phyloP scores from a whole-genome alignment of 2,888 invertebrate species.

The Monopis laevigella region DNA sequence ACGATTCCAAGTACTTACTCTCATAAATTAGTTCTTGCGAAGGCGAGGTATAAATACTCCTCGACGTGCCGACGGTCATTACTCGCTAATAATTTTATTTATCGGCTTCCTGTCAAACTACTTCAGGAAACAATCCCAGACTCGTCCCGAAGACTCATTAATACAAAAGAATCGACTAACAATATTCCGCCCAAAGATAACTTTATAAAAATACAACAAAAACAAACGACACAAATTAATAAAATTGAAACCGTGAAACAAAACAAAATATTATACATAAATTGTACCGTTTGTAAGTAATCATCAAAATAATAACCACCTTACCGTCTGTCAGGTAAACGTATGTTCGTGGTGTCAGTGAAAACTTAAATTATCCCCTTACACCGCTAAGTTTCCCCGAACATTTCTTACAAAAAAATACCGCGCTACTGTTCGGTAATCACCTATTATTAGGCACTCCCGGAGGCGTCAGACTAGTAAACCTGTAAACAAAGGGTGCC shows the following conservation, averaged over 20 bases:
- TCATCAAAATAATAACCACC: constrained; percentile 46
- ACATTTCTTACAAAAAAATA: constrained; percentile 41
- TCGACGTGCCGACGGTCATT: constrained; percentile 51
- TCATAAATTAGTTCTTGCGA: constrained; percentile 65
- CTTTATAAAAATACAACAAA: constrained; percentile 20
- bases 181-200: no score
- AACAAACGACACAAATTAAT: background rate
- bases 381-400: constrained; percentile 31
- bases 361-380: constrained; percentile 51
- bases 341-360: constrained; percentile 30
- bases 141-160: no score
- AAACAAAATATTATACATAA: constrained; percentile 13
- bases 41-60: constrained; percentile 61
- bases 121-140: constrained; percentile 23
- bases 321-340: constrained; percentile 34
- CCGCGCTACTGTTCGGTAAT: constrained; percentile 37
- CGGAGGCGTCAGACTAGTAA: constrained; percentile 45
- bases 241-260: no score
- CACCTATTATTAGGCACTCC: constrained; percentile 50
- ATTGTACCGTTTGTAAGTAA: constrained; percentile 16
- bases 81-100: constrained; percentile 59
- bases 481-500: constrained; percentile 50
- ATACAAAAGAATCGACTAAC: no score
- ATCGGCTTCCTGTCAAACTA: constrained; percentile 43
- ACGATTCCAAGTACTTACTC: constrained; percentile 65